A percentile compares a stretch with the other conserved stretches of the same genome.
Evolutionary conservation across 2,888 invertebrate genomes (phyloP).

Genomic region (Drosophila subquinaria): DNA sequence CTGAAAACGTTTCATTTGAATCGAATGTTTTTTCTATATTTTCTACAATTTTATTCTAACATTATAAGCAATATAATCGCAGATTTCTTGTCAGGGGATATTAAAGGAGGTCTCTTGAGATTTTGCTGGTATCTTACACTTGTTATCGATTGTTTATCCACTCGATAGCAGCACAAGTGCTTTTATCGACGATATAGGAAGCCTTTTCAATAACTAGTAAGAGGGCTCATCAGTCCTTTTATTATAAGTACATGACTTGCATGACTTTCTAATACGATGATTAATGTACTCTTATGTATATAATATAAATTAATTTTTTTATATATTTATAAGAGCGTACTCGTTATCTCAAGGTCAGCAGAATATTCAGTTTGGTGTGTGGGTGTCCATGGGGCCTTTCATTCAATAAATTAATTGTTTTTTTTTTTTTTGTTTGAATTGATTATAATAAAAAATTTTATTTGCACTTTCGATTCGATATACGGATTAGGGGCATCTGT

Average conservation of each 20-base stretch:
- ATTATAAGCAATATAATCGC: too few relatives aligned
- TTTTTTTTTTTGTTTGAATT: slow-evolving; percentile 51
- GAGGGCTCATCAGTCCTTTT: slow-evolving; percentile 2
- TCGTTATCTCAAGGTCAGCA: slow-evolving; percentile 29
- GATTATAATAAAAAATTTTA: slow-evolving; percentile 34
- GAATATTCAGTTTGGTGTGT: slow-evolving; percentile 6
- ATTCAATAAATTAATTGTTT: slow-evolving; percentile 46
- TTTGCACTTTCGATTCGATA: slow-evolving; percentile 42
- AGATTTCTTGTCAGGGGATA: too few relatives aligned
- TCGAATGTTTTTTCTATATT: neutral
- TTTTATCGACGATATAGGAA: neutral
- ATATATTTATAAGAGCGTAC: slow-evolving; percentile 7
- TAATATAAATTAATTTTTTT: slow-evolving; percentile 1
- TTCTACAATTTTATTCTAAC: too few relatives aligned
- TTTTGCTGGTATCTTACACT: neutral
- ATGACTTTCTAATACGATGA: slow-evolving; percentile 20
- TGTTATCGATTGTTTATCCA: neutral
- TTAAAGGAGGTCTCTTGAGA: too few relatives aligned
- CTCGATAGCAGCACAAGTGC: neutral
- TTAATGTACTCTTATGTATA: slow-evolving; percentile 2
- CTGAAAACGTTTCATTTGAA: neutral
- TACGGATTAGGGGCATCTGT: slow-evolving; percentile 9
- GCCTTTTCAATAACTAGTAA: neutral
- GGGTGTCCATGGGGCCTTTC: neutral
- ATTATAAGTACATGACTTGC: slow-evolving; percentile 6